A percentile compares a stretch with the other conserved stretches of the same genome.
These are phyloP conservation scores for Gambusia yucatana DNA, from an alignment of 2,797 vertebrate species.

Conservation along the genomic window DNA sequence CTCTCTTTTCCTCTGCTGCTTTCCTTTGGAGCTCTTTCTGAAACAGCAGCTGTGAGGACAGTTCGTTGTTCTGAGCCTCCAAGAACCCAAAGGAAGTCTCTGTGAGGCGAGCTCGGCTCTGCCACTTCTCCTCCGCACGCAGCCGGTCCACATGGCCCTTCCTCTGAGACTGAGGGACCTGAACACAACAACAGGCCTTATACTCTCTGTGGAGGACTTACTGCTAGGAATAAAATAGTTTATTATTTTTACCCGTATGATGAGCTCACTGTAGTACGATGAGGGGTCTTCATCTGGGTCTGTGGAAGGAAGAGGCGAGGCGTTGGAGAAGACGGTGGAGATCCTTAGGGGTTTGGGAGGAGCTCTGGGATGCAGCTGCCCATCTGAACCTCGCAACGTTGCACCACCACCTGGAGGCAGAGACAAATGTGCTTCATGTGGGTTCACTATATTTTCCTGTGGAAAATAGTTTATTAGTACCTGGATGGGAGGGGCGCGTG, in stretches of 20 bases:
- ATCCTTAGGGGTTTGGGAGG: slow-evolving; percentile 86
- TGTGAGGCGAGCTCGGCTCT: slow-evolving; percentile 81
- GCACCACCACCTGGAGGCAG: slow-evolving; percentile 63
- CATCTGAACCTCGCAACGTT: slow-evolving; percentile 85
- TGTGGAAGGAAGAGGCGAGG: slow-evolving; percentile 35
- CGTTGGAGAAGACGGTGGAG: slow-evolving; percentile 75
- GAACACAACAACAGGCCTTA: slow-evolving; percentile 2
- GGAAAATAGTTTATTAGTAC: slow-evolving; percentile 30
- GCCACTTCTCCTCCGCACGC: slow-evolving; percentile 84
- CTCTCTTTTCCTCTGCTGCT: slow-evolving; percentile 33
- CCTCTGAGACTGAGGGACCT: slow-evolving; percentile 59
- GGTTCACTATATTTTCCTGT: neutral
- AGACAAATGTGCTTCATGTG: slow-evolving; percentile 1
- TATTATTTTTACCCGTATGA: slow-evolving; percentile 71
- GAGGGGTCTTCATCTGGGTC: slow-evolving; percentile 58
- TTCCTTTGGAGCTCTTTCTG: slow-evolving; percentile 32
- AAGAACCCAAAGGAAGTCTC: slow-evolving; percentile 85
- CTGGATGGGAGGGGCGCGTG: slow-evolving; percentile 57
- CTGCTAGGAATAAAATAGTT: neutral
- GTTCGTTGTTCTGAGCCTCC: slow-evolving; percentile 68
- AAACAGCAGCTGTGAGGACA: slow-evolving; percentile 28
- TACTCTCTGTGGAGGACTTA: neutral
- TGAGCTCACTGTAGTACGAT: slow-evolving; percentile 83
- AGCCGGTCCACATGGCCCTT: slow-evolving; percentile 82
- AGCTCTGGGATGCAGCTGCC: slow-evolving; percentile 86